Evolutionary conservation across 1,140 invertebrate genomes (phyloP), one percentile per base, ranked within the genome.

Genomic region (Trichoplusia ni): DNA sequence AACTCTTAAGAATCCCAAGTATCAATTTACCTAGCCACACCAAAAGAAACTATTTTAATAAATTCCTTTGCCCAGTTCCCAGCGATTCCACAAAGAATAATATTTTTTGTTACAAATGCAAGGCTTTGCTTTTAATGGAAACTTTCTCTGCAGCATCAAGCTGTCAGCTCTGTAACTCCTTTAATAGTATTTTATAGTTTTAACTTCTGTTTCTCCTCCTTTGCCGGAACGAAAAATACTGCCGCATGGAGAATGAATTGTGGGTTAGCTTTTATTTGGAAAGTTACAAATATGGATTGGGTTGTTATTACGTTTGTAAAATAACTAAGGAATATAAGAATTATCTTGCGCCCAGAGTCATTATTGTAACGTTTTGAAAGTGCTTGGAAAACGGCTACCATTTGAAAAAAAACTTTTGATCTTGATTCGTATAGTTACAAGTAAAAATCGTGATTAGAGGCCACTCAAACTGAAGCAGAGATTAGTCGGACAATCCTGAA

Each of bases 101-200:
- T 58, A 42, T 58, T 58, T 58, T 58, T 58, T 58, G 37, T 58
- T 8, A 42, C 38, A 38, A 58, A 42, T 44, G 54, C 38, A 44
- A 44, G 38, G 25, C 38, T 58, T 58, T 44, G 25, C 38, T 58
- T 58, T 40, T 58, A 58, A 58, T 58, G 38, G 54, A 58, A 58
- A 58, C 13, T 58, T 58, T 58, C 23, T 6, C 27, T 33, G 54
- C 27, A 33, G 54, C 38, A 58, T 58, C 38, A 44, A 21, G 38
- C 25, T 58, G 54, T 58, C 54, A 58, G 25, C 25, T 42, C 23
- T 31, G 25, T 44, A 58, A 31, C 38, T 58, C 38, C 9, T 58
- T 44, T 58, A 44, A 58, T 58, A 58, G 54, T 58, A 58, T 58
- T 58, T 58, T 58, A 58, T 58, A 44, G 54, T 58, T 58, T 42